These are phyloP conservation scores for Anniella stebbinsi DNA, from an alignment of 2,797 vertebrate species.

Conservation along the genomic window DNA sequence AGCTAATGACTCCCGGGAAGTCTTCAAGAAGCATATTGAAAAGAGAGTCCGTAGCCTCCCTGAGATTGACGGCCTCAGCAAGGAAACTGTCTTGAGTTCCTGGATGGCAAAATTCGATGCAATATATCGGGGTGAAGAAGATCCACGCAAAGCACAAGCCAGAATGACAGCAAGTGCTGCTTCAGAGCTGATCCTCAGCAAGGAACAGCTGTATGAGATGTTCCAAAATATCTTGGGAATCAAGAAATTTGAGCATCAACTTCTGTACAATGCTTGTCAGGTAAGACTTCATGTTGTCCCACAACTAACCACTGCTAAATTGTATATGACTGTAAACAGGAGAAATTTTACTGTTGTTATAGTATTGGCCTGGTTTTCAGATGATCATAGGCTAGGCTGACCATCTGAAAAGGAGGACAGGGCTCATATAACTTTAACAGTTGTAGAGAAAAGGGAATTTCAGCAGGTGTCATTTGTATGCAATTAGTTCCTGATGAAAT, in stretches of 20 bases:
- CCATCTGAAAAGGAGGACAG: no score
- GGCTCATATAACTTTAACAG: no score
- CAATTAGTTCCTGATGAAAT: no score
- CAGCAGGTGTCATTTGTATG: no score
- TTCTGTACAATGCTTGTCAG: conserved; percentile 98
- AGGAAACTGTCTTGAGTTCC: conserved; percentile 97
- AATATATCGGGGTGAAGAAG: conserved; percentile 96
- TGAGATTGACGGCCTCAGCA: conserved; percentile 96
- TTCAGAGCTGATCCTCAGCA: conserved; percentile 97
- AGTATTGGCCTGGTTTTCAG: not conserved
- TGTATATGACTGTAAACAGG: not conserved
- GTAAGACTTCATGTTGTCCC: conserved; percentile 75
- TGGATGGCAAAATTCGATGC: conserved; percentile 98
- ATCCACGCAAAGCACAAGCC: conserved; percentile 94
- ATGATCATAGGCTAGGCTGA: not conserved
- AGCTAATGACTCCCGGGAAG: conserved; percentile 92
- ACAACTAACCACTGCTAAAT: not conserved
- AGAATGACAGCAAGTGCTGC: conserved; percentile 94
- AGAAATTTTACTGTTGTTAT: not conserved
- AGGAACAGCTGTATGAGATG: conserved; percentile 98
- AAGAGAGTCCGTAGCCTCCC: conserved; percentile 96
- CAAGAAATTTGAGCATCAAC: conserved; percentile 97
- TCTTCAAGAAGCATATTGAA: conserved; percentile 99
- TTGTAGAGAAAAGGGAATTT: no score
- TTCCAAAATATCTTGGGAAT: conserved; percentile 97